These are phyloP conservation scores for Noctua fimbriata DNA, from an alignment of 2,888 invertebrate species.

Conservation along the genomic window DNA sequence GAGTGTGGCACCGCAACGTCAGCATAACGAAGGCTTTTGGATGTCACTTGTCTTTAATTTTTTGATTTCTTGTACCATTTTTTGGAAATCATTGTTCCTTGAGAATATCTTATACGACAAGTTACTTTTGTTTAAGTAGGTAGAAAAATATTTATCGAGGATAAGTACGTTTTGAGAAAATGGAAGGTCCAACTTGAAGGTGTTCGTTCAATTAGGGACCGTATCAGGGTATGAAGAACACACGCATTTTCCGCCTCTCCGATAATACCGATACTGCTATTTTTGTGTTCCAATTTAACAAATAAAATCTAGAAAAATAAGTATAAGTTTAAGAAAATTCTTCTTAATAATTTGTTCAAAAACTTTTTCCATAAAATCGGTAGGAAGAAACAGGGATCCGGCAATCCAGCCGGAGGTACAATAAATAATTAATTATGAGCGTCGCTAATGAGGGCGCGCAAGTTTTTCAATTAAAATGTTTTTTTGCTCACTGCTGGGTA, in stretches of 20 bases:
- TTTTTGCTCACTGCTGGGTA: constrained; percentile 44
- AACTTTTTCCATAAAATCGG: constrained; percentile 24
- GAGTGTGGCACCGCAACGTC: background rate
- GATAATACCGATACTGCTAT: background rate
- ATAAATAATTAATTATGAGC: constrained; percentile 69
- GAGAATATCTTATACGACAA: background rate
- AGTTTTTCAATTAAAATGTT: constrained; percentile 71
- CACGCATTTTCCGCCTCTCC: background rate
- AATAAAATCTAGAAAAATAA: background rate
- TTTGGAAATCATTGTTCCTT: background rate
- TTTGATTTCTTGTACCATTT: background rate
- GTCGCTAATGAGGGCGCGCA: constrained; percentile 60
- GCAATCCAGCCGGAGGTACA: constrained; percentile 43
- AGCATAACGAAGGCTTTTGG: no score
- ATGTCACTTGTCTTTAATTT: no score
- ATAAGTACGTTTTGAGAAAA: background rate
- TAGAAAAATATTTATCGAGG: no score
- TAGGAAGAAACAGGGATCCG: constrained; percentile 32
- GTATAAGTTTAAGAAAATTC: background rate
- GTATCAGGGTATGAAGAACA: background rate
- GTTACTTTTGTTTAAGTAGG: background rate
- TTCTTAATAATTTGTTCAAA: background rate
- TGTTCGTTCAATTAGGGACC: background rate
- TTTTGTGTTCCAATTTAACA: background rate
- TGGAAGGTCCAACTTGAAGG: no score